Base-by-base conservation (phyloP, 1,140 invertebrate species). In the Drosophila serrata region DNA sequence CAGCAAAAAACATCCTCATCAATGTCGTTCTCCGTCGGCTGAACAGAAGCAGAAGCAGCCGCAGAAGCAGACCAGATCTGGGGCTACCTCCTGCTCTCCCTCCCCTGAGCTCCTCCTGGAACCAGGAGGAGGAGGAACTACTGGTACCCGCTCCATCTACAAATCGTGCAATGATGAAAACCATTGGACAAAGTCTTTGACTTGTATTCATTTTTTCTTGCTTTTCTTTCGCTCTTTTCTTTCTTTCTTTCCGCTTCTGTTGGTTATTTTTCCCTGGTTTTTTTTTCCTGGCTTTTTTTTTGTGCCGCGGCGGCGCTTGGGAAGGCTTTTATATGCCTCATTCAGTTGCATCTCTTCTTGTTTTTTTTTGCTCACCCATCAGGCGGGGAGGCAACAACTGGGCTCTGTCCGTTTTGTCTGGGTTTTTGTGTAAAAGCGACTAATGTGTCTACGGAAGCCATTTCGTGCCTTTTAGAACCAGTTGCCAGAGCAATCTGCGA, bases 361-460 rank as follows among this genome's bases (percentile, higher is more conserved):
- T n/a, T n/a, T n/a, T 80, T 80, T 58, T 68, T 76, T 76, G 61
- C 74, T 51, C 60, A 39, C 55, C 65, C 51, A 33, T 59, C 68
- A 17, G 64, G 11, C 13, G 15, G 58, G 22, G 77, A 58, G 58
- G 55, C 9, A 13, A 31, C 9, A 13, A 31, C 19, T 35, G 24
- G 33, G 40, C 49, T 69, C 68, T 70, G 65, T 58, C 68, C 68
- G 73, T 49, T 55, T 73, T 76, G 75, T 79, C 75, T 79, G 65
- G 37, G 65, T 77, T 81, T 90, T 90, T 88, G 85, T 88, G 85
- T 88, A 90, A 90, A 81, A 76, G 90, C 87, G 81, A 90, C 88
- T 91, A 91, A 91, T 91, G 84, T 91, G 84, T 91, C 84, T 88
- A 91, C 88, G 90, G 84, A 91, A 91, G 88, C 88, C 84, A 82